Evolutionary conservation across 2,797 vertebrate species (phyloP).

Genomic region (Macropodus opercularis): DNA sequence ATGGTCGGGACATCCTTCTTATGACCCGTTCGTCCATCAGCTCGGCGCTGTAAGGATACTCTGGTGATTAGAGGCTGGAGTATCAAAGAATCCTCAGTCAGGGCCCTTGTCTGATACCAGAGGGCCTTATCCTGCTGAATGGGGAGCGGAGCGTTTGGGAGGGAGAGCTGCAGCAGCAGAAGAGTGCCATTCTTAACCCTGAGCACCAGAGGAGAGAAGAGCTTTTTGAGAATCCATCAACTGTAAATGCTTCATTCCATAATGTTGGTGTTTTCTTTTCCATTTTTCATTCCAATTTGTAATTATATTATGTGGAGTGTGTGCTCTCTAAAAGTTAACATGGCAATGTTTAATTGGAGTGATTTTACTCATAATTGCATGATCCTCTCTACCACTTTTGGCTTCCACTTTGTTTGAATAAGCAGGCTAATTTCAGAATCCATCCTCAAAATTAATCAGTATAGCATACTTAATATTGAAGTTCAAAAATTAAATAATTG

Average conservation of each 20-base stretch:
- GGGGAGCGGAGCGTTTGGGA: constrained; percentile 57
- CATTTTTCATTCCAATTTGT: constrained; percentile 73
- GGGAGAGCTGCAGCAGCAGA: constrained; percentile 66
- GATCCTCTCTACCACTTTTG: constrained; percentile 85
- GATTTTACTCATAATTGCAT: constrained; percentile 85
- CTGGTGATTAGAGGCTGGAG: constrained; percentile 81
- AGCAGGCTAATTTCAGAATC: constrained; percentile 80
- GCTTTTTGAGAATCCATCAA: constrained; percentile 79
- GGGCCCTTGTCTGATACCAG: constrained; percentile 78
- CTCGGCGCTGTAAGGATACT: constrained; percentile 73
- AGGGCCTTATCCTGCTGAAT: constrained; percentile 77
- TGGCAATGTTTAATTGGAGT: constrained; percentile 85
- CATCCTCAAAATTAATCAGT: constrained; percentile 78
- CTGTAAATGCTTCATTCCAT: constrained; percentile 74
- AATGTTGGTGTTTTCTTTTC: constrained; percentile 79
- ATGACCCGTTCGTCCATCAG: constrained; percentile 82
- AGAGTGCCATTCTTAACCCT: constrained; percentile 84
- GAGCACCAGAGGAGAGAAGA: constrained; percentile 74
- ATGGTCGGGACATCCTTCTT: constrained; percentile 82
- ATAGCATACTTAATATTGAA: constrained; percentile 68
- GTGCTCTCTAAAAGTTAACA: constrained; percentile 85
- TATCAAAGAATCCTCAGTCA: constrained; percentile 82
- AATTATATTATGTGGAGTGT: constrained; percentile 83
- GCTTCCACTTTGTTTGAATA: constrained; percentile 86
- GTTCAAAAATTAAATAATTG: constrained; percentile 70